Evolutionary conservation across 2,797 vertebrate species (phyloP).

Genomic region (Columba guinea): DNA sequence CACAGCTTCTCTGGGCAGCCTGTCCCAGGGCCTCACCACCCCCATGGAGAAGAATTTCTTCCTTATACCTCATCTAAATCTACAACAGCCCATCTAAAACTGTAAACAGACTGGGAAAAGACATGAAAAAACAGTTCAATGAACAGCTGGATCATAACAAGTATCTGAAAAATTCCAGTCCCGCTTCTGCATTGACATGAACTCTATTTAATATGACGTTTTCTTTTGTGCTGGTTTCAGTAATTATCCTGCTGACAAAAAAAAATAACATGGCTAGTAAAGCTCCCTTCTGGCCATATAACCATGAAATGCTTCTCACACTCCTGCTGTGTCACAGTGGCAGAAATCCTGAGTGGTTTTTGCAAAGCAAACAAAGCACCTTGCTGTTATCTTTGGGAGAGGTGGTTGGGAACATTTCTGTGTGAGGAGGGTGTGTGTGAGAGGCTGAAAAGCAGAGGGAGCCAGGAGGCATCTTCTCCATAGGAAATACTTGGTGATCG

Average conservation of each 20-base stretch:
- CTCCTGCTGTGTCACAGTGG: not conserved
- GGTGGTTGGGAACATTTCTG: not conserved
- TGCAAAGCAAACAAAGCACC: slow-evolving; percentile 4
- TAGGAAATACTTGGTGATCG: not conserved
- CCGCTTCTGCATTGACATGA: not conserved
- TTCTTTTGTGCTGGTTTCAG: slow-evolving; percentile 34
- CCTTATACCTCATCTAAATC: too few species aligned
- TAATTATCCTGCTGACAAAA: not conserved
- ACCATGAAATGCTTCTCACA: not conserved
- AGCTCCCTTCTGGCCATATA: not conserved
- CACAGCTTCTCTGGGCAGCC: too few species aligned
- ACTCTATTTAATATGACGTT: slow-evolving; percentile 8
- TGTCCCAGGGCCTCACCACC: too few species aligned
- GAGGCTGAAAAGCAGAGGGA: slow-evolving; percentile 35
- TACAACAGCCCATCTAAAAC: not conserved
- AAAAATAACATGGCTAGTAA: not conserved
- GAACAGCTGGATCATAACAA: not conserved
- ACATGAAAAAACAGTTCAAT: not conserved
- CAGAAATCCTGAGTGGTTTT: not conserved
- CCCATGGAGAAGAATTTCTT: too few species aligned
- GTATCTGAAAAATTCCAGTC: slow-evolving; percentile 2
- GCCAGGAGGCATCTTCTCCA: slow-evolving; percentile 24
- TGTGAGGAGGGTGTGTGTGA: slow-evolving; percentile 13
- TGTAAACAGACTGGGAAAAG: not conserved
- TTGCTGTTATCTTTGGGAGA: slow-evolving; percentile 21